Evolutionary conservation across 2,888 invertebrate genomes (phyloP), one percentile per base, ranked within the genome.

Genomic region (Pseudeuparius sepicola): DNA sequence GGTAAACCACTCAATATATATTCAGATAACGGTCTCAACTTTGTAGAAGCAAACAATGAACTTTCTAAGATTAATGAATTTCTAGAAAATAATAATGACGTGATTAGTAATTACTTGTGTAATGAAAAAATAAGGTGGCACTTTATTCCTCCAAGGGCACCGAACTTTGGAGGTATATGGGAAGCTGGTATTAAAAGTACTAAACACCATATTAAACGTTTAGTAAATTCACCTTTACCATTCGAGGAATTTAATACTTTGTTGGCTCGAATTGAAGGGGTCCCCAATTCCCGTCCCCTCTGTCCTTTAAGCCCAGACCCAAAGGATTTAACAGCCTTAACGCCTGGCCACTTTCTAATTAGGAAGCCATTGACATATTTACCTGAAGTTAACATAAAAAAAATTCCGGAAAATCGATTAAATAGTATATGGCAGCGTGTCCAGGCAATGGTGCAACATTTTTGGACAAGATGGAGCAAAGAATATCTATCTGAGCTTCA

Each of bases 121-220:
- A 10, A 7, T 4, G 30, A 17, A 3, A 30, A 5, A 13, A 30
- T 30, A 9, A 30, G 23, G 14, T 30, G 30, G 18, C 18, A 30
- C 9, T 30, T 48, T 20, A 44, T 43, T 14, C 47, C 47, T 2
- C 31, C 47, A 2, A 18, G 39, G 3, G 37, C 47, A 1, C 45
- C 47, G 3, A 41, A 36, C 28, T 46, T 46, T 27, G 40, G 43
- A 2, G 38, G 40, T 13, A 18, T 43, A 13, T 43, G 40, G 34
- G 34, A 40, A 20, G 30, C 2, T 32, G 33, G n/a, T n/a, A n/a
- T n/a, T n/a, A n/a, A n/a, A n/a, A n/a, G n/a, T n/a, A n/a, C n/a
- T n/a, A n/a, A n/a, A 13, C 3, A 10, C 7, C 37, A 32, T n/a
- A 25, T 37, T 27, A 37, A 37, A 10, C 20, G 37, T 4, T 20